phyloP scores from a whole-genome alignment of 2,888 invertebrate species.

The Tortrix viridana region DNA sequence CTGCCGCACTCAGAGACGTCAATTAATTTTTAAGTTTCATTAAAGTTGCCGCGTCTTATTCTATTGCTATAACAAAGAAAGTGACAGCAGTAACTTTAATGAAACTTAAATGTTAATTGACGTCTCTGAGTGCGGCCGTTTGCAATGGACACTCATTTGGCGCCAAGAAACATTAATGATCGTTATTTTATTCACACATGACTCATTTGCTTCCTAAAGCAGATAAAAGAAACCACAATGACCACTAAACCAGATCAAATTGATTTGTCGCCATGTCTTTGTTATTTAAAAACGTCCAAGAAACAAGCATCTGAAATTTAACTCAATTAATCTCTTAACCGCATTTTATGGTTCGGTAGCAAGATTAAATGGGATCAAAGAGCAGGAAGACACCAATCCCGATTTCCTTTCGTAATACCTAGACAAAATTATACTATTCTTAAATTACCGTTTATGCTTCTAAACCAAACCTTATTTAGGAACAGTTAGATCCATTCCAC shows the following conservation, averaged over 20 bases:
- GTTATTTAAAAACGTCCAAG: neutral
- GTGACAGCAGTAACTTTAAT: too few species aligned
- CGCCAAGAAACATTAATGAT: too few species aligned
- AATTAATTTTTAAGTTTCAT: too few species aligned
- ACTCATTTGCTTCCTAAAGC: too few species aligned
- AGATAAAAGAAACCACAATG: too few species aligned
- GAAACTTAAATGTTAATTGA: too few species aligned
- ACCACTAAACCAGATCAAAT: neutral
- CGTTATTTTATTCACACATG: too few species aligned
- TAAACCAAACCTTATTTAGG: constrained; percentile 1
- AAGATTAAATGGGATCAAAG: constrained; percentile 58
- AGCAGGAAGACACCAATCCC: constrained; percentile 59
- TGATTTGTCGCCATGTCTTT: constrained; percentile 3
- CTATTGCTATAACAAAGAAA: too few species aligned
- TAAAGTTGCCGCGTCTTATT: too few species aligned
- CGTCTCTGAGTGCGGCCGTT: too few species aligned
- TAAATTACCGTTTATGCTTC: constrained; percentile 14
- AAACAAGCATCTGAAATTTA: constrained; percentile 1
- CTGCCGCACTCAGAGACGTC: too few species aligned
- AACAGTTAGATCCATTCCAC: constrained; percentile 9
- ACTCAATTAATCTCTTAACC: constrained; percentile 26
- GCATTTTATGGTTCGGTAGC: constrained; percentile 29
- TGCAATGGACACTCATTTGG: too few species aligned
- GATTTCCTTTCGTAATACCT: constrained; percentile 54
- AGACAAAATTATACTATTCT: constrained; percentile 37